Evolutionary conservation across 1,140 invertebrate genomes (phyloP).

Genomic region (Scaptomyza pallida): DNA sequence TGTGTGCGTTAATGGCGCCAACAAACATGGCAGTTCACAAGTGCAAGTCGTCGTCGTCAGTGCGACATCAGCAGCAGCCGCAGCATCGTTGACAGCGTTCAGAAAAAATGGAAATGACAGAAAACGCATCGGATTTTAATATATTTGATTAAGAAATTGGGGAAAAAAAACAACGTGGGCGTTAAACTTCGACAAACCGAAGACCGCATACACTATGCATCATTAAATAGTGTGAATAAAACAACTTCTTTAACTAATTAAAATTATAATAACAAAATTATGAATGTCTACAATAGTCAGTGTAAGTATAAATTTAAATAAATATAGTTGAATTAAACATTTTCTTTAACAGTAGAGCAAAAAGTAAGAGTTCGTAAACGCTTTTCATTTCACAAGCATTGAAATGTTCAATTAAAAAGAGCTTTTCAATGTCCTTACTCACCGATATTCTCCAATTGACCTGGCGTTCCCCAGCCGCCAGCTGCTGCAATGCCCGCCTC

Average conservation of each 20-base stretch:
- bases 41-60: constrained; percentile 46
- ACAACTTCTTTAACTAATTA: no score
- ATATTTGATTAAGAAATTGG: constrained; percentile 47
- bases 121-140: constrained; percentile 48
- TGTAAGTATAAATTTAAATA: no score
- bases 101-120: constrained; percentile 18
- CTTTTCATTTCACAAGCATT: neutral
- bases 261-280: no score
- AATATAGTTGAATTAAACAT: no score
- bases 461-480: constrained; percentile 80
- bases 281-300: no score
- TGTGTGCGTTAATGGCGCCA: constrained; percentile 84
- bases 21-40: constrained; percentile 66
- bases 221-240: no score
- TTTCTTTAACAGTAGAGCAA: no score
- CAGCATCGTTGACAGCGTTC: constrained; percentile 12
- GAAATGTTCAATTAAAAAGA: neutral
- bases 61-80: constrained; percentile 23
- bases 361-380: neutral
- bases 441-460: constrained; percentile 81
- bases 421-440: constrained; percentile 10
- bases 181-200: constrained; percentile 5
- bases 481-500: constrained; percentile 81
- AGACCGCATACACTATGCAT: neutral
- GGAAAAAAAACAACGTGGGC: constrained; percentile 12